Evolutionary conservation across 1,140 invertebrate species (phyloP), one percentile per base, ranked within the genome.

Genomic region (Proctacanthus coquilletti): DNA sequence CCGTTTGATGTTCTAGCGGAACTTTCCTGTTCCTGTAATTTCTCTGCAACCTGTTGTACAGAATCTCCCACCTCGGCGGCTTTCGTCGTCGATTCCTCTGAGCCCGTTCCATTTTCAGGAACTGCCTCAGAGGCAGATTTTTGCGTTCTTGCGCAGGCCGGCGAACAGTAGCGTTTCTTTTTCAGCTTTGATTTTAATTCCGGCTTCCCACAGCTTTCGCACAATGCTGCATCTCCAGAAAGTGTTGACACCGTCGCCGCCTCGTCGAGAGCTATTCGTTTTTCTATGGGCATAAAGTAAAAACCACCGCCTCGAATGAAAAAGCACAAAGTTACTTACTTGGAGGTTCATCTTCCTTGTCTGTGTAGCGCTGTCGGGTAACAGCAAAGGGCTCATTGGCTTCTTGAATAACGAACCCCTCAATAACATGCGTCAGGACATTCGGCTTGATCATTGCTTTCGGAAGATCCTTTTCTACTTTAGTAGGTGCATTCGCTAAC

Each of bases 351-450:
- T 84, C 81, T 32, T 74, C 47, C 51, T 67, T 56, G 50, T 62
- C 48, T 45, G 67, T 49, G 53, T 64, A 53, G 39, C 67, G 59
- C 32, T 59, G 54, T 8, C 74, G 58, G 62, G 81, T 82, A 39
- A 89, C 83, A 5, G 86, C 83, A 55, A 94, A 94, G 0, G 88
- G 87, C 65, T 84, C 80, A 2, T 74, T 78, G 0, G 78, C 79
- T 69, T 98, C 93, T 62, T 94, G 89, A 49, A 97, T 96, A 3
- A 96, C 83, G 61, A 91, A 95, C 14, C 91, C 92, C 63, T 95
- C 92, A 40, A 97, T 95, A 2, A 95, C 85, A 57, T 97, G 93
- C 0, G 91, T 96, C 8, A 96, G 64, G 3, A 96, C 85, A 55
- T 95, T 89, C 0, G 91, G 91, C 62, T 94, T 94, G 0, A 95